Base-by-base conservation (phyloP, 2,113 vertebrate genomes). In the Peromyscus leucopus region DNA sequence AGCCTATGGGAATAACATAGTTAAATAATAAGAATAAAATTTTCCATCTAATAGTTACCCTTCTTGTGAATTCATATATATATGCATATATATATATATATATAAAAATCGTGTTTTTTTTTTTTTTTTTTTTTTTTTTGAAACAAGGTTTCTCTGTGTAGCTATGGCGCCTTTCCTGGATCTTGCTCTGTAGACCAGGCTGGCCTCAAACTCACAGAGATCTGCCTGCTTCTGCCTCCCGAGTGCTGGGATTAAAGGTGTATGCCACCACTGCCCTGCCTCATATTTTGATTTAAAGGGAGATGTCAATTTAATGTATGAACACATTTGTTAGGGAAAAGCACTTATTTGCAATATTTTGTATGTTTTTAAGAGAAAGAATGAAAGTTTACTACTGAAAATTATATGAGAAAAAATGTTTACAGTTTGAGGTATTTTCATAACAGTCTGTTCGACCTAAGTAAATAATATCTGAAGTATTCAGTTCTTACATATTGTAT, bases 391-490 rank as follows among this genome's bases (percentile, higher is more conserved):
- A 79, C 33, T 67, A 89, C 12, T 94, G 55, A 97, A 95, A 97
- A 67, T 63, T 89, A 63, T 51, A 67, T 69, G 12, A 91, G 17
- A 94, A 33, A 9, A 92, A 96, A 91, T 71, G 7, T 9, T 75
- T 97, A 91, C 65, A 96, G 63, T 93, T 67, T 88, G 12, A 91
- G 72, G 74, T 42, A 57, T 28, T 96, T 95, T n/a, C 85, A 28
- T 93, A 89, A 57, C 1, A 5, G 26, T 96, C 67, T 1, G 96
- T 97, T 61, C 95, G 55, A 92, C 15, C 28, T 51, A 69, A 36
- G 15, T 92, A 95, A 92, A 90, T 93, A 91, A 91, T 85, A 74
- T 91, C 31, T 83, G 71, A 97, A 96, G 89, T 75, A 12, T 75
- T 57, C 61, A 67, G 46, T 65, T 65, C 85, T 95, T 63, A 96